Conservation (phyloP, 2,797 vertebrate genomes). For the Rhinella marina region DNA sequence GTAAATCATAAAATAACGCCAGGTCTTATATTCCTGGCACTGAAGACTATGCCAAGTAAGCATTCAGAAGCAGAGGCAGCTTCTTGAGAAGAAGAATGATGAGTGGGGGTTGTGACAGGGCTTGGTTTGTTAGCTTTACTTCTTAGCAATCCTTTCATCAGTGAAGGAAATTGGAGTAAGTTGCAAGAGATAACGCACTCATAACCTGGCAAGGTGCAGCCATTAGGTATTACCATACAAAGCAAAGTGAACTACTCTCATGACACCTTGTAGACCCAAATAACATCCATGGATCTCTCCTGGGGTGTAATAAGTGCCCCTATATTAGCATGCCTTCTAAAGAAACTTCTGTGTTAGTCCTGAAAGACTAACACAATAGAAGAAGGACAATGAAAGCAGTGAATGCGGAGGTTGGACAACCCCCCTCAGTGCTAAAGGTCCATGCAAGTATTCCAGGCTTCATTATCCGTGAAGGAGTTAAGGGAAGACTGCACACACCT, state of each 20-base stretch:
- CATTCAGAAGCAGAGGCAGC: neutral
- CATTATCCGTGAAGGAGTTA: constrained; percentile 41
- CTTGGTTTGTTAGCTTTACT: constrained; percentile 58
- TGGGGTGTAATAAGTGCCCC: constrained; percentile 13
- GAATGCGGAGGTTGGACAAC: constrained; percentile 34
- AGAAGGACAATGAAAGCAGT: constrained; percentile 43
- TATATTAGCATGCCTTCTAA: neutral
- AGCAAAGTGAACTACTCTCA: neutral
- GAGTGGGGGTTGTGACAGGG: constrained; percentile 54
- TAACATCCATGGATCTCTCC: neutral
- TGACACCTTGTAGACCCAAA: constrained; percentile 17
- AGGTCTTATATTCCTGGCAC: neutral
- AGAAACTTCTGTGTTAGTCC: constrained; percentile 16
- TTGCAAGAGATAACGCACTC: constrained; percentile 24
- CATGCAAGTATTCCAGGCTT: constrained; percentile 25
- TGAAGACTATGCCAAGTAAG: neutral
- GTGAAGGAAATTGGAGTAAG: constrained; percentile 34
- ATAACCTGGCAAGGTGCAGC: constrained; percentile 3
- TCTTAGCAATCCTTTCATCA: constrained; percentile 49
- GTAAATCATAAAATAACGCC: neutral
- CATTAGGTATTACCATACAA: constrained; percentile 49
- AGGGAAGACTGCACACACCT: constrained; percentile 49
- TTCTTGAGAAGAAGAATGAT: constrained; percentile 21
- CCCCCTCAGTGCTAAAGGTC: constrained; percentile 37
- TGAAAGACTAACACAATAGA: constrained; percentile 50